These are phyloP conservation scores for Austrolebias charrua DNA, from an alignment of 2,797 vertebrate species.

Conservation along the genomic window DNA sequence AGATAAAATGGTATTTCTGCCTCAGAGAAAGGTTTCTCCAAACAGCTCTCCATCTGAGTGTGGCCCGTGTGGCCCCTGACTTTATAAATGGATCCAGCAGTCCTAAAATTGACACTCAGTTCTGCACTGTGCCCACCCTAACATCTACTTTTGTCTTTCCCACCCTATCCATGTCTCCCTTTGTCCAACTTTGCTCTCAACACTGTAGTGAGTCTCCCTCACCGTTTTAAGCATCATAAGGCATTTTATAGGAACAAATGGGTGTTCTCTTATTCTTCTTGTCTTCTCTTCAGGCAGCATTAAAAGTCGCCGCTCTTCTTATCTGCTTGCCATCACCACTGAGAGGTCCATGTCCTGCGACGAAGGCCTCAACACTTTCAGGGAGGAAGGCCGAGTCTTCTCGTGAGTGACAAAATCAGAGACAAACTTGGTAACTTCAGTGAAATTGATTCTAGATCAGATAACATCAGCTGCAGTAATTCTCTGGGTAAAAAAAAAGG, in stretches of 20 bases:
- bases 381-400: conserved; percentile 86
- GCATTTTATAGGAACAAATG: not conserved
- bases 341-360: conserved; percentile 97
- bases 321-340: conserved; percentile 92
- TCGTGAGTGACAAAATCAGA: conserved; percentile 78
- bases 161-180: conserved; percentile 79
- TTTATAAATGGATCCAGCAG: conserved; percentile 86
- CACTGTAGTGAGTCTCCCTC: conserved; percentile 87
- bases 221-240: conserved; percentile 11
- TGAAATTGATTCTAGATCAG: too few species aligned
- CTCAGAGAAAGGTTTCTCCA: too few species aligned
- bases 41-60: not conserved
- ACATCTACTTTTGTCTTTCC: conserved; percentile 46
- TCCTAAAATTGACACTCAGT: conserved; percentile 86
- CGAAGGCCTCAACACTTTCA: conserved; percentile 92
- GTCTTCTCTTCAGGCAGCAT: conserved; percentile 82
- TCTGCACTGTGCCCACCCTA: conserved; percentile 66
- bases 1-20: too few species aligned
- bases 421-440: too few species aligned
- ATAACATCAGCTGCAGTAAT: too few species aligned
- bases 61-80: conserved; percentile 29
- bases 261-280: conserved; percentile 3
- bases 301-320: conserved; percentile 92
- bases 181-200: conserved; percentile 84
- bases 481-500: too few species aligned